These are phyloP conservation scores for Drosophila pectinifera DNA, from an alignment of 1,140 invertebrate species.

Conservation along the genomic window DNA sequence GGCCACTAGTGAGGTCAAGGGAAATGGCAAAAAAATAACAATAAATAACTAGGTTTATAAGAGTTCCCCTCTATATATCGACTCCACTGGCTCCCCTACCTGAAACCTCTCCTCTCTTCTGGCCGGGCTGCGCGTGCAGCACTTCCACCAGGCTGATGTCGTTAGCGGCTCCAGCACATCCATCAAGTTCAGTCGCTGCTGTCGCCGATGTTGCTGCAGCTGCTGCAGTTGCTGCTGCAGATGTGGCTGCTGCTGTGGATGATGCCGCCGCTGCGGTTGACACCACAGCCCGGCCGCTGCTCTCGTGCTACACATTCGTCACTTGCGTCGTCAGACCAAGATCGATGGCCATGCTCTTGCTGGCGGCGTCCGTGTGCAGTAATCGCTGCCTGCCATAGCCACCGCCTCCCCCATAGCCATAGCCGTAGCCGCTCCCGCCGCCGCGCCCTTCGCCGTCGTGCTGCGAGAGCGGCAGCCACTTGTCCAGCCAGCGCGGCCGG, in stretches of 20 bases:
- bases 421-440: conserved; percentile 22
- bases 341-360: conserved; percentile 81
- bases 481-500: conserved; percentile 86
- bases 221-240: conserved; percentile 15
- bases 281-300: conserved; percentile 46
- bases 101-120: conserved; percentile 4
- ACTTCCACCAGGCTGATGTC: conserved; percentile 73
- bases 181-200: conserved; percentile 57
- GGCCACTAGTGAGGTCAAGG: neutral
- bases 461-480: conserved; percentile 87
- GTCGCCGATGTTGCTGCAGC: conserved; percentile 12
- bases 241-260: conserved; percentile 38
- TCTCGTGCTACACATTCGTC: conserved; percentile 84
- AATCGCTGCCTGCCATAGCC: conserved; percentile 63
- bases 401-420: conserved; percentile 32
- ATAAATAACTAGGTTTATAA: neutral
- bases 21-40: neutral
- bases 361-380: conserved; percentile 72
- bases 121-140: conserved; percentile 30
- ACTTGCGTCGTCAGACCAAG: conserved; percentile 82
- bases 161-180: conserved; percentile 60
- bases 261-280: conserved; percentile 43
- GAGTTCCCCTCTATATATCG: neutral
- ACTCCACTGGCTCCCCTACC: neutral
- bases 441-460: conserved; percentile 72